Conservation (phyloP, 2,797 vertebrate species). For the Poecilia velifera region DNA sequence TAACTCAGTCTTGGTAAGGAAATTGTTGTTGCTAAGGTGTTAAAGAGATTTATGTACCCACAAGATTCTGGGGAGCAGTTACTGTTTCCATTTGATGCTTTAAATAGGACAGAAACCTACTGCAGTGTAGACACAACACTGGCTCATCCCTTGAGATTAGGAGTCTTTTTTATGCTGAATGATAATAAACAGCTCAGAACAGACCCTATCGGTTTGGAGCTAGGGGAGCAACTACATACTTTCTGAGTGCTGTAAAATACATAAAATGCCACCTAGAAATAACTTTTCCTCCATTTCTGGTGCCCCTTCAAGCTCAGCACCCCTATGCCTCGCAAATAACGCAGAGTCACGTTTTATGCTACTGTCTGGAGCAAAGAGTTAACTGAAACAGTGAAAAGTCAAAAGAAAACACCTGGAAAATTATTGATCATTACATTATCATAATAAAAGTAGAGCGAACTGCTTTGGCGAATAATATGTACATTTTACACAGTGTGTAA, state of each 20-base stretch:
- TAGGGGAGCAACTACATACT: no score
- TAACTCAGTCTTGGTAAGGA: no score
- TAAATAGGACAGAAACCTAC: not conserved
- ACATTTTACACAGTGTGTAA: not conserved
- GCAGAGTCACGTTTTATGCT: not conserved
- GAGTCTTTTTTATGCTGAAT: not conserved
- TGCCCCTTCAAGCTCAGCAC: no score
- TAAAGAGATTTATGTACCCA: not conserved
- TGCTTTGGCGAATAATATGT: not conserved
- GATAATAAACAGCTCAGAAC: not conserved
- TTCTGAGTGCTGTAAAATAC: no score
- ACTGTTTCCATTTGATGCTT: not conserved
- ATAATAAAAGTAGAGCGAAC: not conserved
- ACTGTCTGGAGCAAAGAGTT: not conserved
- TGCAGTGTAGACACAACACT: not conserved
- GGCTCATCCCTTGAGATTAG: not conserved
- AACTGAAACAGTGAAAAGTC: not conserved
- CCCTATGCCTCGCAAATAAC: no score
- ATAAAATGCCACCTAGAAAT: no score
- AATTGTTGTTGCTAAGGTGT: not conserved
- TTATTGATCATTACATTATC: not conserved
- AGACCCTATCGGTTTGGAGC: not conserved
- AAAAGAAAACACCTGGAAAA: not conserved
- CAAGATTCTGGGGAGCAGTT: not conserved
- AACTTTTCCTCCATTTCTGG: no score